Conservation (phyloP, 2,888 invertebrate species). For the Caenorhabditis doughertyi region DNA sequence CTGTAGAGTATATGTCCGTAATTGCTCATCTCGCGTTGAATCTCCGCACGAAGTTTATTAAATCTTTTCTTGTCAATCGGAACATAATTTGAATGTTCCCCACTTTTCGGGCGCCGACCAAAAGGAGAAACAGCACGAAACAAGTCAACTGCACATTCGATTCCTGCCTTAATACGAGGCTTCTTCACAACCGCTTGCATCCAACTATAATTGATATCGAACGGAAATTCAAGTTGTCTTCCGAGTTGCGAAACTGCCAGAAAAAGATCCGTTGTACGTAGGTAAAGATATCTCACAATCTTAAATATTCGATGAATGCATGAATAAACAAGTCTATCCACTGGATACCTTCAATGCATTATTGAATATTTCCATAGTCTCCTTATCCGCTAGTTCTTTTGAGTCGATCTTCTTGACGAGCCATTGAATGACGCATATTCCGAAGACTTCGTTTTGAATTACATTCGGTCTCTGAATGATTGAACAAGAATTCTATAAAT, state of each 20-base stretch:
- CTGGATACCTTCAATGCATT: conserved; percentile 34
- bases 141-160: conserved; percentile 31
- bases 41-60: background rate
- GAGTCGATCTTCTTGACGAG: conserved; percentile 34
- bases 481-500: background rate
- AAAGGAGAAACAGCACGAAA: conserved; percentile 62
- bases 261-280: conserved; percentile 23
- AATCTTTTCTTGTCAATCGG: background rate
- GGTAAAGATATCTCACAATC: conserved; percentile 34
- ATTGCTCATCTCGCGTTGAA: conserved; percentile 32
- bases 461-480: conserved; percentile 31
- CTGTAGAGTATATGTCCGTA: conserved; percentile 44
- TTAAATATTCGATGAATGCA: conserved; percentile 10
- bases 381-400: conserved; percentile 18
- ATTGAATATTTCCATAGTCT: conserved; percentile 27
- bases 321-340: background rate
- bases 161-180: background rate
- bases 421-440: conserved; percentile 42
- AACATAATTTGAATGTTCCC: background rate
- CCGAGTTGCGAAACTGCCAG: conserved; percentile 43
- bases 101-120: conserved; percentile 34
- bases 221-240: conserved; percentile 44
- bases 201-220: conserved; percentile 30
- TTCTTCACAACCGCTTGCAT: conserved; percentile 36
- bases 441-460: conserved; percentile 52